Evolutionary conservation across 92 coral and sea anemone species (phyloP), one percentile per base, ranked within the genome.

Genomic region (Parazoanthus swiftii): DNA sequence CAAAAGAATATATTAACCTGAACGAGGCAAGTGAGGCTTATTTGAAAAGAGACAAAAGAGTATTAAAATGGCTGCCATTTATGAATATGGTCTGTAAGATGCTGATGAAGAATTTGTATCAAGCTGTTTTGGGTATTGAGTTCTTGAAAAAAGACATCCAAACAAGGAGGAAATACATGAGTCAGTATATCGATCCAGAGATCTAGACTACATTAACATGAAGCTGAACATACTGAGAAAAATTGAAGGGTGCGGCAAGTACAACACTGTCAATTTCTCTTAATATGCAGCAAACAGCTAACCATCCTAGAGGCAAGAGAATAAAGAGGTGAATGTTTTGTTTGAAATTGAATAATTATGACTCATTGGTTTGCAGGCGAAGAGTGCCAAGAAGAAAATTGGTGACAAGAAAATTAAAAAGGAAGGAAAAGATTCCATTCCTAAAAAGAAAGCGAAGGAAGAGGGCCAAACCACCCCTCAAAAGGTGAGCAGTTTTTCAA

Each of bases 351-450:
- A 33, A 9, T 36, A 21, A 68, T 15, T 87, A 29, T 51, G 13
- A 58, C 68, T 33, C 29, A 3, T 54, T 90, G 29, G 76, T n/a
- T 79, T 88, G 36, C 88, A 96, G 98, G 94, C 94, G 16, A 97
- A 97, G 74, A 75, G 82, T 86, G 91, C 94, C 38, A 96, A 94
- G 92, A 96, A 94, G 91, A 95, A 91, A 80, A 86, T 88, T 73
- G 75, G 89, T 21, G 88, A 80, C 33, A 93, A 95, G 82, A 14
- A 91, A 82, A 90, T 35, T 8, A 96, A 94, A 79, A 93, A 93
- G 76, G 95, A 91, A 46, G 93, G 82, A 21, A 89, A 88, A 76
- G 88, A 82, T 54, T 88, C 91, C 10, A 89, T 82, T 23, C 72
- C 90, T 9, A 93, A 93, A 73, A 93, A 95, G 91, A 93, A 95